A percentile compares a stretch with the other conserved stretches of the same genome.
These are phyloP conservation scores for Gracilinanus agilis DNA, from an alignment of 2,113 vertebrate species.

Conservation along the genomic window DNA sequence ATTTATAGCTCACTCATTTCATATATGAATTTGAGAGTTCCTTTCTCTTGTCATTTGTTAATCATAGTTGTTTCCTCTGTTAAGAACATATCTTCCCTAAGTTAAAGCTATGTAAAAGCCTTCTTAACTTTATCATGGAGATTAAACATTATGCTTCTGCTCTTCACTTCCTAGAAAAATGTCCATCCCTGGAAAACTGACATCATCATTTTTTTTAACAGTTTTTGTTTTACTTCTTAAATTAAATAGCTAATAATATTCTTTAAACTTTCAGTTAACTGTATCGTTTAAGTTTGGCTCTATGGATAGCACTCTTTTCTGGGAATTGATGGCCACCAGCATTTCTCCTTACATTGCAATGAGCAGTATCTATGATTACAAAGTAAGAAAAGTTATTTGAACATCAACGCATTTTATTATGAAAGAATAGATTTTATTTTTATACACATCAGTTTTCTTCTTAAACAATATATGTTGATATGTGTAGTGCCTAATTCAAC, in stretches of 20 bases:
- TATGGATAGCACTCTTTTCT: conserved; percentile 2
- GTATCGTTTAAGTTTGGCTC: neutral
- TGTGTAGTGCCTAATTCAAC: neutral
- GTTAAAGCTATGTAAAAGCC: neutral
- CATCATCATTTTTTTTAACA: neutral
- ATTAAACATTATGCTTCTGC: neutral
- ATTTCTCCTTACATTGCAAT: conserved; percentile 90
- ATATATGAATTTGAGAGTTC: neutral
- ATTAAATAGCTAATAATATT: neutral
- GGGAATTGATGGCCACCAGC: conserved; percentile 75
- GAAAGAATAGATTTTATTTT: neutral
- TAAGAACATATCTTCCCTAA: neutral
- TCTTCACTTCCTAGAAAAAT: neutral
- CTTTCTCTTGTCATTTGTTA: neutral
- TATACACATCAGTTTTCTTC: neutral
- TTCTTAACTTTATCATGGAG: neutral
- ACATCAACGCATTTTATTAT: neutral
- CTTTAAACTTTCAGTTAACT: conserved; percentile 42
- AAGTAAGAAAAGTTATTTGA: conserved; percentile 81
- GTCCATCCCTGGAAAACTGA: neutral
- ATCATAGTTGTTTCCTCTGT: too few species aligned
- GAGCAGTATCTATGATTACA: conserved; percentile 89
- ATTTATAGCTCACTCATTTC: neutral
- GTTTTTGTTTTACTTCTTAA: neutral
- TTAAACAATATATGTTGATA: neutral